Evolutionary conservation across 2,888 invertebrate species (phyloP), one percentile per base, ranked within the genome.

Genomic region (Cetonia aurata): DNA sequence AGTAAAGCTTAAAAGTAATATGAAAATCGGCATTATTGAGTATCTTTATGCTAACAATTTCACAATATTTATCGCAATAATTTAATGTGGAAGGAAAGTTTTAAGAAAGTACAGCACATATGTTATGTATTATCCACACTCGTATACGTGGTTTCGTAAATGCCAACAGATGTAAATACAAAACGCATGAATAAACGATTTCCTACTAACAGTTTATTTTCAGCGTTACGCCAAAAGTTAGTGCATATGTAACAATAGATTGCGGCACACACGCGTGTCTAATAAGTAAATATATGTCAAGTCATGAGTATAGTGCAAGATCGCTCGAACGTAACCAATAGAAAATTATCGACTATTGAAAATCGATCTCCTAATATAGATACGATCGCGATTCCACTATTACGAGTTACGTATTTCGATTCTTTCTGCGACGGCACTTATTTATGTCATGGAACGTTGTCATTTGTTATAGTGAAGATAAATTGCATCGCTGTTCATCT

Each of bases 281-380:
- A 60, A 48, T 46, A 60, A 13, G 60, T 31, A 60, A 60, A 46
- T 60, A 31, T 46, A 13, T 60, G 46, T 60, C 46, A 56, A 10
- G 42, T 42, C 42, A 57, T 57, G 42, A 19, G 12, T 8, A 37
- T 37, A 56, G 8, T 13, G 37, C 33, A 41, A 13, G 57, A 42
- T 17, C 6, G 19, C 37, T 37, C 17, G 37, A 37, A 33, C 37
- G 50, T 65, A 37, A 17, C 62, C 17, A 65, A 50, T 50, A 41
- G 37, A 65, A 65, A 65, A 50, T 65, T 65, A 65, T 50, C 62
- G 25, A 15, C 25, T 65, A 65, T 65, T 65, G 50, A 65, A 50
- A 15, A 50, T 65, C 41, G 37, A 15, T 52, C 37, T 41, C 62
- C 62, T 37, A 65, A 50, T 65, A 65, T 37, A 37, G 62, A 52